These are phyloP conservation scores for Dasyornis broadbenti DNA, from an alignment of 2,113 vertebrate genomes.

Conservation along the genomic window DNA sequence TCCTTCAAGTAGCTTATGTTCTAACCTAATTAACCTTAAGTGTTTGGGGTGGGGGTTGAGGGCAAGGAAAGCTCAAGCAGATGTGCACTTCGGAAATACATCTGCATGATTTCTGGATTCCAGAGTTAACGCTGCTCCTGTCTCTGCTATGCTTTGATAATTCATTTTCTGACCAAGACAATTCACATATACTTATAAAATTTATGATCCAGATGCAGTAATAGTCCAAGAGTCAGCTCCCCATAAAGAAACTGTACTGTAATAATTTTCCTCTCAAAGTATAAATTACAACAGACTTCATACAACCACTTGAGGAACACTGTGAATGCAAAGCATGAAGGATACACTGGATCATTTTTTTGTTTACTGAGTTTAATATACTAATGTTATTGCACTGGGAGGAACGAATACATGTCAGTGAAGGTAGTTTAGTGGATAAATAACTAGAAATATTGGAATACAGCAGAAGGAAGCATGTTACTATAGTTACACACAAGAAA, in stretches of 20 bases:
- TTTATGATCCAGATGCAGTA: not conserved
- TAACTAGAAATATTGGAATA: not conserved
- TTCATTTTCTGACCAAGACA: not conserved
- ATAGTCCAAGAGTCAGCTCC: not conserved
- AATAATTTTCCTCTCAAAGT: not conserved
- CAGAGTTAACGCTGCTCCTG: not conserved
- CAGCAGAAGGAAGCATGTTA: not conserved
- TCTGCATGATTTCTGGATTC: not conserved
- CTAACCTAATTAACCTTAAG: not conserved
- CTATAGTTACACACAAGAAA: not conserved
- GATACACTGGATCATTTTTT: not conserved
- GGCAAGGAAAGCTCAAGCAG: not conserved
- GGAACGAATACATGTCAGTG: not conserved
- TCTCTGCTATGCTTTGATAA: not conserved
- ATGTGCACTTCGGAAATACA: rapidly evolving
- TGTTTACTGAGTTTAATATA: not conserved
- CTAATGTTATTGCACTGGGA: not conserved
- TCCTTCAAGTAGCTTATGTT: not conserved
- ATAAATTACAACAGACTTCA: not conserved
- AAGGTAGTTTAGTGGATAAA: not conserved
- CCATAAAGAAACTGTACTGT: not conserved
- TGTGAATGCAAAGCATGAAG: not conserved
- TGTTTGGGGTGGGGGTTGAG: not conserved
- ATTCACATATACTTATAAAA: not conserved
- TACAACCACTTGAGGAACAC: not conserved